Conservation (phyloP, 2,888 invertebrate species). For the Andrena trimmerana region DNA sequence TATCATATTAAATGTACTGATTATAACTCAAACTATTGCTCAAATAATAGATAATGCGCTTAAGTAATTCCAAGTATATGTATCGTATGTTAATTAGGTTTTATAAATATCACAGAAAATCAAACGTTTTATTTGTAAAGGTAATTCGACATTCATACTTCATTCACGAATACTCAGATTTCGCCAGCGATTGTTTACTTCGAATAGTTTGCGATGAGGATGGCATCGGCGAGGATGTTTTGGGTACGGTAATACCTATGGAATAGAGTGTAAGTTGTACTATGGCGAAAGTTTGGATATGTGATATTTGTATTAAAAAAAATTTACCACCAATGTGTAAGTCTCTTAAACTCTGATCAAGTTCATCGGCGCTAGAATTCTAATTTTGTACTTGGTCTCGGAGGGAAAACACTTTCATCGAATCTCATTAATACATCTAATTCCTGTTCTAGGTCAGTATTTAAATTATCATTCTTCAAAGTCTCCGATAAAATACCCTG, state of each 20-base stretch:
- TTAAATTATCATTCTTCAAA: slow-evolving; percentile 86
- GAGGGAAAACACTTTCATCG: slow-evolving; percentile 31
- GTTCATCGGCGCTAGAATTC: slow-evolving; percentile 55
- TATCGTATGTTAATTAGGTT: background rate
- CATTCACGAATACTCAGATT: slow-evolving; percentile 9
- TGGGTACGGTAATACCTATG: background rate
- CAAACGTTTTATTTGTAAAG: too few species aligned
- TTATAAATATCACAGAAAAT: too few species aligned
- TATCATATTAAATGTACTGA: background rate
- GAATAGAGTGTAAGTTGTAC: slow-evolving; percentile 5
- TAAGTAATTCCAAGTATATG: slow-evolving; percentile 13
- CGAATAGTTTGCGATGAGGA: background rate
- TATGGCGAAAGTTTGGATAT: background rate
- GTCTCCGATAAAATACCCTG: slow-evolving; percentile 86
- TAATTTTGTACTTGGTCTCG: slow-evolving; percentile 37
- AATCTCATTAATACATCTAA: slow-evolving; percentile 87
- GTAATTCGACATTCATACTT: too few species aligned
- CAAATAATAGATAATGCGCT: background rate
- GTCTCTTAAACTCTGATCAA: slow-evolving; percentile 68
- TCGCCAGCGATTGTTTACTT: slow-evolving; percentile 13
- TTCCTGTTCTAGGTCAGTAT: slow-evolving; percentile 89
- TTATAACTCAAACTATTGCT: background rate
- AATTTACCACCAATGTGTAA: slow-evolving; percentile 76
- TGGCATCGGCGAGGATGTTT: background rate
- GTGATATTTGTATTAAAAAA: slow-evolving; percentile 20